These are phyloP conservation scores for Lepus oiostolus DNA, from an alignment of 2,797 vertebrate species.

Conservation along the genomic window DNA sequence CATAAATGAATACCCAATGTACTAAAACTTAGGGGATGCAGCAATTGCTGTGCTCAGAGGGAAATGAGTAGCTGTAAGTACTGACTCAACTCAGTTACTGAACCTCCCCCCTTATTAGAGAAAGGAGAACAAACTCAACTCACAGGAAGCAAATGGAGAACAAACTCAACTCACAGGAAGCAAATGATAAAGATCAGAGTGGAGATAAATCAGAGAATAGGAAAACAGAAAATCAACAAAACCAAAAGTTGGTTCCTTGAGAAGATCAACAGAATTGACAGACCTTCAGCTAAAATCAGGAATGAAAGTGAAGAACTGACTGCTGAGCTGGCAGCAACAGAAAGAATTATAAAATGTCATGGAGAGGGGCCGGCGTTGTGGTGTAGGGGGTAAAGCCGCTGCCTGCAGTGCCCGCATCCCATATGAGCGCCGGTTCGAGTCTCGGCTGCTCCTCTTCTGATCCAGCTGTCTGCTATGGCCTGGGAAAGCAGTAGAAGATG, in stretches of 20 bases:
- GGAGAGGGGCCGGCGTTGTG: not conserved
- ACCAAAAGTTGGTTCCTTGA: conserved; percentile 15
- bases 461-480: no score
- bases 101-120: not conserved
- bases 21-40: not conserved
- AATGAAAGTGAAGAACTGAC: conserved; percentile 17
- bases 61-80: conserved; percentile 25
- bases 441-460: no score
- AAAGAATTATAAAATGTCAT: not conserved
- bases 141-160: not conserved
- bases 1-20: conserved; percentile 9
- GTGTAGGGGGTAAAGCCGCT: no score
- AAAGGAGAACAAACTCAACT: conserved; percentile 29
- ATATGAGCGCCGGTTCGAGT: no score
- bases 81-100: not conserved
- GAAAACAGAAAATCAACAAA: conserved; percentile 1
- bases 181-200: not conserved
- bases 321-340: conserved; percentile 13
- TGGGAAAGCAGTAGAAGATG: no score
- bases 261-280: conserved; percentile 37
- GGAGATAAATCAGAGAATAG: not conserved
- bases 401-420: no score
- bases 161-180: not conserved
- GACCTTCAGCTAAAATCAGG: not conserved
- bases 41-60: conserved; percentile 48